Evolutionary conservation across 2,113 vertebrate species (phyloP).

Genomic region (Candoia aspera): DNA sequence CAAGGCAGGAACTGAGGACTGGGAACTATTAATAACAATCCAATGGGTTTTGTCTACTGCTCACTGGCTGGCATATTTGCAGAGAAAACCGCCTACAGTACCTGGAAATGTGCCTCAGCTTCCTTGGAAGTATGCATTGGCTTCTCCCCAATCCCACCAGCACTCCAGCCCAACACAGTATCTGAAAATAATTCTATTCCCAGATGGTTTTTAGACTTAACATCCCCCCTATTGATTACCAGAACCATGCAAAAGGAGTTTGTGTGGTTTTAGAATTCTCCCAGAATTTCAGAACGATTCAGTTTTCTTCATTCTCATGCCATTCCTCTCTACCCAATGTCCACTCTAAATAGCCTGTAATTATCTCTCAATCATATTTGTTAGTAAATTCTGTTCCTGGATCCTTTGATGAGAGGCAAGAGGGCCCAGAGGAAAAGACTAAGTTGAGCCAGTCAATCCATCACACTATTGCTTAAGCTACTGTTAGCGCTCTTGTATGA

Average conservation of each 20-base stretch:
- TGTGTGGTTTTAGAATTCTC: slow-evolving; percentile 3
- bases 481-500: neutral
- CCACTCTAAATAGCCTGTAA: neutral
- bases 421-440: neutral
- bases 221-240: neutral
- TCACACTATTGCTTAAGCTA: neutral
- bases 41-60: neutral
- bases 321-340: neutral
- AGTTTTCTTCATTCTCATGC: neutral
- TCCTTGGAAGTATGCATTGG: slow-evolving; percentile 2
- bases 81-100: slow-evolving; percentile 22
- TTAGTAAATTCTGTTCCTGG: neutral
- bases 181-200: slow-evolving; percentile 23
- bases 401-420: neutral
- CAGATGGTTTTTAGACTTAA: slow-evolving; percentile 18
- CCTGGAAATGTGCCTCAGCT: slow-evolving; percentile 14
- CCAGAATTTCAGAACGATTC: neutral
- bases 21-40: slow-evolving; percentile 12
- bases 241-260: neutral
- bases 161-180: neutral
- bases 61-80: neutral
- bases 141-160: neutral
- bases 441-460: neutral
- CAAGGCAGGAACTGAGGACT: neutral
- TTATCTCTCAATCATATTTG: neutral